Evolutionary conservation across 30 jellyfish, hydroid and myxozoan species (phyloP), one percentile per base, ranked within the genome.

Genomic region (Sanderia malayensis): DNA sequence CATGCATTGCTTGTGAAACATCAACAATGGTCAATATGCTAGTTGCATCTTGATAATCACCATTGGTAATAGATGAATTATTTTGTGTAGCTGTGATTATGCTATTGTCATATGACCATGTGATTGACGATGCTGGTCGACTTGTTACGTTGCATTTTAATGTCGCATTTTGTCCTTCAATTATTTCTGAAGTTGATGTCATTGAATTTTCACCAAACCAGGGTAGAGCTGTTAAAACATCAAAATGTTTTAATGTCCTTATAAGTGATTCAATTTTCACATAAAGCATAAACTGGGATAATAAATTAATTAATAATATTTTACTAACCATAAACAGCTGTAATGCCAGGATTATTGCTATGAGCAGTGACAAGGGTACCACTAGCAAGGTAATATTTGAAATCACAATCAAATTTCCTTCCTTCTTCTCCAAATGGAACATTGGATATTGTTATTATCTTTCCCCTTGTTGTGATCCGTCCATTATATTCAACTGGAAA

Each of bases 121-220:
- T 30, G 61, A 65, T 34, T 0, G 23, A 11, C 15, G 77, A 65
- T 22, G 61, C 61, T 65, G 77, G 77, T 34, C 77, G 19, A 33
- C 77, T 65, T 23, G 59, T 30, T n/a, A 65, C 77, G 77, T 37
- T 34, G 19, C 77, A 65, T 11, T 22, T 30, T 31, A 65, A 19
- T 2, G 57, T 24, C 10, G 24, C n/a, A 33, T 20, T 7, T 34
- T 7, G 24, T 18, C 77, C 77, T 23, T 65, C 61, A 15, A 31
- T 34, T 31, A 34, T 41, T 17, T 41, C 49, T 31, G 49, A 21
- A 1, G 60, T 22, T 30, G 41, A 25, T n/a, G 29, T 17, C 73
- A 61, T 4, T 25, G 41, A 29, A 37, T 61, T 61, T 25, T 22
- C 17, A 61, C 73, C 45, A 30, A 61, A 20, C 46, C 23, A 45